Conservation (phyloP, 2,797 vertebrate species). For the Agapornis canus region DNA sequence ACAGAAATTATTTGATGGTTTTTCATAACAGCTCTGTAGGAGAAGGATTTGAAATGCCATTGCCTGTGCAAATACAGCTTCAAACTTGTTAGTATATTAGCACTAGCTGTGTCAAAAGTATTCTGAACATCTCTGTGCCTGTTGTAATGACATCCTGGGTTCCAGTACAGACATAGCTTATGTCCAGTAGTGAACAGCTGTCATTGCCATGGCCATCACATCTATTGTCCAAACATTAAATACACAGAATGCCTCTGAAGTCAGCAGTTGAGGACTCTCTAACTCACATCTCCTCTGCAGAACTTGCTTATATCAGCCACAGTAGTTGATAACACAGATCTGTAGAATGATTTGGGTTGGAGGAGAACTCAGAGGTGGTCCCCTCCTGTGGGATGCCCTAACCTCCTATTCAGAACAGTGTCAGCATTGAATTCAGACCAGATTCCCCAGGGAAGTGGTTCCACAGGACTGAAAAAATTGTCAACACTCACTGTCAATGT, state of each 20-base stretch:
- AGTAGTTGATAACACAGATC: not conserved
- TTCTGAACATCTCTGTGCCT: not conserved
- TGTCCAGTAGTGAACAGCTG: not conserved
- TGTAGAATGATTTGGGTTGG: not conserved
- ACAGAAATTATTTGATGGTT: conserved; percentile 34
- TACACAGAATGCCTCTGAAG: not conserved
- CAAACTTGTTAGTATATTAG: not conserved
- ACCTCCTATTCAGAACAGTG: not conserved
- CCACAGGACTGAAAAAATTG: not conserved
- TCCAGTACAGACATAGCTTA: not conserved
- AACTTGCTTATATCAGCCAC: not conserved
- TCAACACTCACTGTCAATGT: not conserved
- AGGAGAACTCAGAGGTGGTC: not conserved
- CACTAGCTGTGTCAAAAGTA: not conserved
- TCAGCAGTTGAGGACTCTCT: not conserved
- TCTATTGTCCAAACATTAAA: not conserved
- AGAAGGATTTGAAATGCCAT: conserved; percentile 21
- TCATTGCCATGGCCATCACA: not conserved
- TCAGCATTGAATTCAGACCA: not conserved
- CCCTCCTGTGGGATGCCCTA: not conserved
- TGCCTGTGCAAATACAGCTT: not conserved
- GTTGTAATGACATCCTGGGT: not conserved
- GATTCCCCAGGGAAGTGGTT: not conserved
- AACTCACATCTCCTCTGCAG: not conserved
- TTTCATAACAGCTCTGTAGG: conserved; percentile 22